A percentile compares a stretch with the other conserved stretches of the same genome.
Evolutionary conservation across 2,797 vertebrate species (phyloP).

Genomic region (Cuniculus paca): DNA sequence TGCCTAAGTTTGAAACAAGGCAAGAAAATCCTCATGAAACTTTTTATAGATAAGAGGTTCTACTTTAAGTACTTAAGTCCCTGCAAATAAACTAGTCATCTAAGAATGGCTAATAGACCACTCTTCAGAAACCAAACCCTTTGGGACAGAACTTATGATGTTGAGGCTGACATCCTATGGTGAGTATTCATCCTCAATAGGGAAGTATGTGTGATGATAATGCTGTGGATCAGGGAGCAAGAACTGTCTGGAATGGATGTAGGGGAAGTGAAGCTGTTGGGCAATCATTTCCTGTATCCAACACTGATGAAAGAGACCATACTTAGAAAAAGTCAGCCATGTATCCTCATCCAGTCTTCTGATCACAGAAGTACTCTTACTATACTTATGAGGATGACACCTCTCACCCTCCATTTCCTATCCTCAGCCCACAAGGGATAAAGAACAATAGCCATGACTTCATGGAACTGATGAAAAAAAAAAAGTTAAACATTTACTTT

Average conservation of each 20-base stretch:
- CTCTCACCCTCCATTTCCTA: neutral
- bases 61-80: neutral
- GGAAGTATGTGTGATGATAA: neutral
- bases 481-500: neutral
- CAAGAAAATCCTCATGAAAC: neutral
- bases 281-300: neutral
- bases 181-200: neutral
- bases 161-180: neutral
- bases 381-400: too few relatives aligned
- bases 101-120: neutral
- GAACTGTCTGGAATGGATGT: neutral
- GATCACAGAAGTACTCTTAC: neutral
- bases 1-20: neutral
- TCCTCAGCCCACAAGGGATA: neutral
- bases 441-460: neutral
- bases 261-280: neutral
- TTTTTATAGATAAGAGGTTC: neutral
- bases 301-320: neutral
- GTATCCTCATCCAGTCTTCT: neutral
- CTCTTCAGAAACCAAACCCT: conserved; percentile 7
- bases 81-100: neutral
- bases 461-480: neutral
- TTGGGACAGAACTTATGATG: neutral
- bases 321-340: neutral
- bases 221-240: neutral